phyloP scores from a whole-genome alignment of 2,888 invertebrate genomes.

The Malachius bipustulatus region DNA sequence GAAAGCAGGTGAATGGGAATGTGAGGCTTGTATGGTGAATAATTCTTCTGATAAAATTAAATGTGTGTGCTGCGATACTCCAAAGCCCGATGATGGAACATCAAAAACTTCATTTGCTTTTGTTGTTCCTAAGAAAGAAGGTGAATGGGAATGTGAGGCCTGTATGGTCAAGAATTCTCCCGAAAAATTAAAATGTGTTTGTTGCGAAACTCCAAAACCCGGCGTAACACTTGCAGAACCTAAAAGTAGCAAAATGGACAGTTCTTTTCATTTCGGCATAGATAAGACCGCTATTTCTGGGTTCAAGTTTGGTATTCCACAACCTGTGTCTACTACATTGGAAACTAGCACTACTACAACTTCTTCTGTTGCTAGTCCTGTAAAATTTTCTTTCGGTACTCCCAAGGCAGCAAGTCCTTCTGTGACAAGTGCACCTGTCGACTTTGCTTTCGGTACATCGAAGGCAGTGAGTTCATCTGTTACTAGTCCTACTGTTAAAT shows the following conservation, averaged over 20 bases:
- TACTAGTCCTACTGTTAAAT: no score
- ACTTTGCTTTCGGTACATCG: constrained; percentile 18
- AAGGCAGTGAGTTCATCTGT: no score
- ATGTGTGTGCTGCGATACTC: constrained; percentile 48
- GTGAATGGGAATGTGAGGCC: constrained; percentile 43
- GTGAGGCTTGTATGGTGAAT: constrained; percentile 42
- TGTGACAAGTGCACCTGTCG: no score
- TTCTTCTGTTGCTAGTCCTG: no score
- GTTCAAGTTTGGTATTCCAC: constrained; percentile 34
- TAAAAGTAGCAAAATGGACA: constrained; percentile 21
- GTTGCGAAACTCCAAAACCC: constrained; percentile 46
- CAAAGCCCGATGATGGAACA: constrained; percentile 37
- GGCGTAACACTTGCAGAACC: constrained; percentile 17
- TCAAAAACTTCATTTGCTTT: constrained; percentile 11
- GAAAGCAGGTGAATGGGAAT: constrained; percentile 43
- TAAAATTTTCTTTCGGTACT: no score
- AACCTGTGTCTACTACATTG: no score
- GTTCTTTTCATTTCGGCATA: constrained; percentile 40
- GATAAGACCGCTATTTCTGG: constrained; percentile 33
- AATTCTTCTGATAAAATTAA: constrained; percentile 37
- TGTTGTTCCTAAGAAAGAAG: constrained; percentile 14
- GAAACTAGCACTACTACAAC: constrained; percentile 7
- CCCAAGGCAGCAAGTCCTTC: no score
- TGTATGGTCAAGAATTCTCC: constrained; percentile 44
- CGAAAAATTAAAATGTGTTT: constrained; percentile 39